Conservation (phyloP, 2,888 invertebrate genomes). For the Nomada ferruginata region DNA sequence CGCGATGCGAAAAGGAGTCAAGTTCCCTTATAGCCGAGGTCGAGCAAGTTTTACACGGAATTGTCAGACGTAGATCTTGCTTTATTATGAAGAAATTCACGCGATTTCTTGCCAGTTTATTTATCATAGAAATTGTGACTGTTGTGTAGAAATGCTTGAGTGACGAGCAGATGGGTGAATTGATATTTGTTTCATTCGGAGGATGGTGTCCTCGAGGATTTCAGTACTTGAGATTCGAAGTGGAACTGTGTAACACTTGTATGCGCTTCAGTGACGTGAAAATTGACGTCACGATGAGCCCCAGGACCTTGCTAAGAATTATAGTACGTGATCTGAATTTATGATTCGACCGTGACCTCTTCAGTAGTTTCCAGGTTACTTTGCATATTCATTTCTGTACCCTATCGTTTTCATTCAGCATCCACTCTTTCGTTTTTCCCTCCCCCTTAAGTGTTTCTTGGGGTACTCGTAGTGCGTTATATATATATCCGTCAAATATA, state of each 20-base stretch:
- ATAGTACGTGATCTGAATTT: constrained; percentile 9
- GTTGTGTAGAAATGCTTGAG: no score
- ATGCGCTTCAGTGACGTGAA: background rate
- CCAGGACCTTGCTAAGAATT: background rate
- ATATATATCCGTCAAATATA: no score
- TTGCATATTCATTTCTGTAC: background rate
- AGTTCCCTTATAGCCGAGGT: background rate
- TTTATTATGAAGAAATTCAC: no score
- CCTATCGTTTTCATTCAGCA: background rate
- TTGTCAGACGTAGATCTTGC: background rate
- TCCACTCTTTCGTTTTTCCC: background rate
- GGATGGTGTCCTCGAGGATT: background rate
- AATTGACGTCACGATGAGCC: background rate
- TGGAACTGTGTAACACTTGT: background rate
- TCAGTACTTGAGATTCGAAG: background rate
- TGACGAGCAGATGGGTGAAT: no score
- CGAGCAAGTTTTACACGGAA: background rate
- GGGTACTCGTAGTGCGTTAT: no score
- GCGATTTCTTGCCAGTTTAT: no score
- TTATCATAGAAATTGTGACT: no score
- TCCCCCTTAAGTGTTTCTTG: background rate
- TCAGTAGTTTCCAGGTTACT: background rate
- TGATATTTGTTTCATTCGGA: no score
- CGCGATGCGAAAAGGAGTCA: background rate
- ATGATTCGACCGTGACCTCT: background rate